These are phyloP conservation scores for Calyptomena viridis DNA, from an alignment of 2,113 vertebrate genomes.

Conservation along the genomic window DNA sequence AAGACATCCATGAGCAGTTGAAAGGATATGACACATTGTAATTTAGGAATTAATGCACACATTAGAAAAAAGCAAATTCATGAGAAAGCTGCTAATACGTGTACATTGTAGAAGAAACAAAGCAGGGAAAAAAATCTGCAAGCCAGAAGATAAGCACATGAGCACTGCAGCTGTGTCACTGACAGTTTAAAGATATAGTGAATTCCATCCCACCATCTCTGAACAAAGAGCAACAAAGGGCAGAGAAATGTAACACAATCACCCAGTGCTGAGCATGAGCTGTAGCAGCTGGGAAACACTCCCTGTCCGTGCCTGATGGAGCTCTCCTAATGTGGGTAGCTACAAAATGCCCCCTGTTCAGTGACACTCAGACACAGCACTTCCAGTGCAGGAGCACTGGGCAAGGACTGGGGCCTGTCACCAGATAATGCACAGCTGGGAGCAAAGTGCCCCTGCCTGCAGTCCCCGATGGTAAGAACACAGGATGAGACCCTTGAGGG, in stretches of 20 bases:
- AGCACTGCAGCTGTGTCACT: constrained; percentile 2
- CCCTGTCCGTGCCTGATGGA: not conserved
- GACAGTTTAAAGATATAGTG: not conserved
- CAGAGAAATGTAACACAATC: not conserved
- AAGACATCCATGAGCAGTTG: constrained; percentile 53
- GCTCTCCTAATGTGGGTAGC: not conserved
- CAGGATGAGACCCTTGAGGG: not conserved
- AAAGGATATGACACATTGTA: constrained; percentile 52
- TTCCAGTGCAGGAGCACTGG: not conserved
- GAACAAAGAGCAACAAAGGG: constrained; percentile 28
- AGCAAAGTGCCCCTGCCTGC: not conserved
- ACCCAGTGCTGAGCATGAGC: not conserved
- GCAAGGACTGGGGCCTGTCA: not conserved
- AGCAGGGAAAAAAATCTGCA: not conserved
- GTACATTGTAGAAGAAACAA: constrained; percentile 34
- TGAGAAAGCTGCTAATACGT: constrained; percentile 20
- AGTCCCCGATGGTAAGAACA: accelerated
- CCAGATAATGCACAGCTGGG: not conserved
- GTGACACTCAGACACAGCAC: not conserved
- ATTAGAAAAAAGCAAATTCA: not conserved
- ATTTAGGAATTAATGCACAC: constrained; percentile 59
- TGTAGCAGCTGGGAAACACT: not conserved
- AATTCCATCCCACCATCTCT: constrained; percentile 22
- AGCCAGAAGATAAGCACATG: constrained; percentile 21
- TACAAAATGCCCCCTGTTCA: not conserved